Evolutionary conservation across 1,140 invertebrate species (phyloP).

Genomic region (Hyphantria cunea): DNA sequence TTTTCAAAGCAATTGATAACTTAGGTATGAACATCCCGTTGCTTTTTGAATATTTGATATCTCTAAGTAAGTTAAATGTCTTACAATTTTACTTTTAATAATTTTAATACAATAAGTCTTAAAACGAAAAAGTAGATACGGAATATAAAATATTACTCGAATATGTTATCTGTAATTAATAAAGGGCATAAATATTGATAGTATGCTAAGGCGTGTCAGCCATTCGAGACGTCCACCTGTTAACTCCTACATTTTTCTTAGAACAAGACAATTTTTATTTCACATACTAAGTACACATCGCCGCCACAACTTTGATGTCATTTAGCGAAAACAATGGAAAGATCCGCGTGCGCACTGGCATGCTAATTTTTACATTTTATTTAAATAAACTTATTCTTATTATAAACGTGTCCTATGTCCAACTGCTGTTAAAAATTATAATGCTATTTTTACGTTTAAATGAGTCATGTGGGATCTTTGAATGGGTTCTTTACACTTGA

Average conservation of each 20-base stretch:
- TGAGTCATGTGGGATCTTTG: slow-evolving; percentile 63
- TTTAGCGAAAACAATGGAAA: slow-evolving; percentile 81
- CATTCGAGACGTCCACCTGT: slow-evolving; percentile 52
- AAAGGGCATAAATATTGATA: too few species aligned
- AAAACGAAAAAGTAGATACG: too few species aligned
- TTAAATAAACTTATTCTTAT: slow-evolving; percentile 79
- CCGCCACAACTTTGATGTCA: slow-evolving; percentile 78
- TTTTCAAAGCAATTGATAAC: neutral
- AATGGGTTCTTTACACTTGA: slow-evolving; percentile 56
- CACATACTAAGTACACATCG: slow-evolving; percentile 73
- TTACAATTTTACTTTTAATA: too few species aligned
- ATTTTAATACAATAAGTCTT: too few species aligned
- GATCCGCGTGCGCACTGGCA: slow-evolving; percentile 60
- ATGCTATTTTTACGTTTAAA: slow-evolving; percentile 72
- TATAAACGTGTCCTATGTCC: slow-evolving; percentile 60
- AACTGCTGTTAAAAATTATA: slow-evolving; percentile 71
- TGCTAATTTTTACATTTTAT: slow-evolving; percentile 74
- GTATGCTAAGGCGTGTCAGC: slow-evolving; percentile 12
- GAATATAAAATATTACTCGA: too few species aligned
- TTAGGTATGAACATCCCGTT: too few species aligned
- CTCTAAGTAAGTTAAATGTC: too few species aligned
- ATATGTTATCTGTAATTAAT: too few species aligned
- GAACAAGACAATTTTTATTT: slow-evolving; percentile 73
- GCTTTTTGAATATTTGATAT: too few species aligned
- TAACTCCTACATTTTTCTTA: slow-evolving; percentile 57